Evolutionary conservation across 2,888 invertebrate species (phyloP).

Genomic region (Stenurella melanura): DNA sequence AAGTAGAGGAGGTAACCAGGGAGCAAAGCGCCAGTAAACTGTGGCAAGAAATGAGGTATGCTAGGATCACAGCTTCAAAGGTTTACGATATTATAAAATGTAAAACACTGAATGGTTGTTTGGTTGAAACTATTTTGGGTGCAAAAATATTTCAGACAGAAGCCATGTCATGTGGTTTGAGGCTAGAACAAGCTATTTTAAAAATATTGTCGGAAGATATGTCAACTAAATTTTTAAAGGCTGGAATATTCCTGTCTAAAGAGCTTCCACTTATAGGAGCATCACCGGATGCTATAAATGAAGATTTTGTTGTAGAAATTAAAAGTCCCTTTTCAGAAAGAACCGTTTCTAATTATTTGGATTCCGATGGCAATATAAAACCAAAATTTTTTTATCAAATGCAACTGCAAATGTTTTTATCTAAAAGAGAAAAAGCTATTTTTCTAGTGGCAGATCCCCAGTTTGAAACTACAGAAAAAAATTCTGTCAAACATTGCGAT

Average conservation of each 20-base stretch:
- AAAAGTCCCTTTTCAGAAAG: constrained; percentile 22
- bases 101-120: constrained; percentile 11
- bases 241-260: neutral
- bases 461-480: no score
- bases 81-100: constrained; percentile 19
- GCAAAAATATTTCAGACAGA: no score
- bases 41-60: constrained; percentile 27
- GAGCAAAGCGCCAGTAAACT: neutral
- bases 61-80: constrained; percentile 32
- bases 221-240: constrained; percentile 11
- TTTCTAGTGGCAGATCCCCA: constrained; percentile 16
- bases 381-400: constrained; percentile 22
- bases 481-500: no score
- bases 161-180: neutral
- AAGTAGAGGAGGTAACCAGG: constrained; percentile 8
- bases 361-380: constrained; percentile 18
- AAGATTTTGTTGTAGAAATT: constrained; percentile 17
- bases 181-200: neutral
- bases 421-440: constrained; percentile 21
- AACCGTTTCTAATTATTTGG: neutral
- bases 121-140: constrained; percentile 22
- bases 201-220: neutral
- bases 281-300: neutral
- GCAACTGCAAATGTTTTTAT: constrained; percentile 29
- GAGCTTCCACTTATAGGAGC: neutral